phyloP scores from a whole-genome alignment of 2,797 vertebrate species.

The Aldrovandia affinis region DNA sequence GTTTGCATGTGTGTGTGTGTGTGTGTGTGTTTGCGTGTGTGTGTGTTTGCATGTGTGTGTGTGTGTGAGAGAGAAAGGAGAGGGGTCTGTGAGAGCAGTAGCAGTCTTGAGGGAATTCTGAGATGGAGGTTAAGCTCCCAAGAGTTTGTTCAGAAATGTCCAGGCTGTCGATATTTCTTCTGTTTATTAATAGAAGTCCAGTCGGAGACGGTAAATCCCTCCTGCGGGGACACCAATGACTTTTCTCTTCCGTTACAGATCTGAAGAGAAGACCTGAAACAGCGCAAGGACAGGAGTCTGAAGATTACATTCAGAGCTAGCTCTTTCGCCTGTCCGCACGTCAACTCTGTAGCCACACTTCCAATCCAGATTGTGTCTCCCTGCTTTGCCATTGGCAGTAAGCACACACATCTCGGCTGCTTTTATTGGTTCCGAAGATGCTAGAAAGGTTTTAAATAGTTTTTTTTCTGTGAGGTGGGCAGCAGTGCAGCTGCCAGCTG shows the following conservation, averaged over 20 bases:
- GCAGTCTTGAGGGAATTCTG: too few species aligned
- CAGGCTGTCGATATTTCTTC: not conserved
- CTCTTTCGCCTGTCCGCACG: not conserved
- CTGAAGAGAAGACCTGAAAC: not conserved
- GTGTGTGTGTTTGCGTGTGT: too few species aligned
- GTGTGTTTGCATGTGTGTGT: too few species aligned
- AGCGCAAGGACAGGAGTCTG: not conserved
- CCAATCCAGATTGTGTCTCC: not conserved
- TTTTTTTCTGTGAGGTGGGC: not conserved
- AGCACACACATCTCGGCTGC: not conserved
- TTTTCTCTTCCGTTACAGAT: not conserved
- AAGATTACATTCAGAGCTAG: not conserved
- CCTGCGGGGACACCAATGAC: too few species aligned
- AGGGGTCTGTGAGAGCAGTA: not conserved
- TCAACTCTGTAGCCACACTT: not conserved
- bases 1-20: too few species aligned
- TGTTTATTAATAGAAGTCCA: not conserved
- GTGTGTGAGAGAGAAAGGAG: not conserved
- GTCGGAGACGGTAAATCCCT: not conserved
- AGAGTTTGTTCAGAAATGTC: not conserved
- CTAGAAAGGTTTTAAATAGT: not conserved
- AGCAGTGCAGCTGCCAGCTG: not conserved
- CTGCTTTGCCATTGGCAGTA: not conserved
- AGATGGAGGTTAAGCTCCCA: too few species aligned
- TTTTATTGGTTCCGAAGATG: constrained; percentile 12